These are phyloP conservation scores for Thaumatotibia leucotreta DNA, from an alignment of 1,140 invertebrate species.

Conservation along the genomic window DNA sequence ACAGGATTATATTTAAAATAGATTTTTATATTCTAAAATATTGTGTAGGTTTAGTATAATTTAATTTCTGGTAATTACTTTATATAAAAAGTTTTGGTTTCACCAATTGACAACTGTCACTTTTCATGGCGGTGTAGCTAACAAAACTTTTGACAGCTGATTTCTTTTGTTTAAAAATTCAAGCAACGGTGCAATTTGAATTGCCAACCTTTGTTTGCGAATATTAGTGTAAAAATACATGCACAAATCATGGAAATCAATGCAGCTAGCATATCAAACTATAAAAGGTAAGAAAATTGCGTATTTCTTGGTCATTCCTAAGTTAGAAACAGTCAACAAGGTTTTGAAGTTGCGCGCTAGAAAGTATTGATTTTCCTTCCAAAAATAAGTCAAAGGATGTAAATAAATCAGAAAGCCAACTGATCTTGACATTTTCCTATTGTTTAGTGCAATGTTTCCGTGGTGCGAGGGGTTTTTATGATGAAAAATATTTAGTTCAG, in stretches of 20 bases:
- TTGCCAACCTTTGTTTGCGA: not conserved
- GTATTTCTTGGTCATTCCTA: slow-evolving; percentile 20
- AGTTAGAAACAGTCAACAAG: slow-evolving; percentile 2
- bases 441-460: not conserved
- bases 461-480: not conserved
- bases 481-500: slow-evolving; percentile 19
- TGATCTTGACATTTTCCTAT: slow-evolving; percentile 37
- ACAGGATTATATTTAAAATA: not conserved
- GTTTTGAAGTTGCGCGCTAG: slow-evolving; percentile 67
- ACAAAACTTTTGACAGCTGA: not conserved
- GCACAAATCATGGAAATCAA: slow-evolving; percentile 28
- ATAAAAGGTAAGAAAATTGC: slow-evolving; percentile 38
- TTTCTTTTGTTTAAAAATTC: slow-evolving; percentile 23
- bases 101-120: not conserved
- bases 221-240: not conserved
- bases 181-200: slow-evolving; percentile 16
- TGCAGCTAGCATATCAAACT: slow-evolving; percentile 27
- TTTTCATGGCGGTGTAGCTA: not conserved
- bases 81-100: not conserved
- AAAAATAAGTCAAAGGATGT: slow-evolving; percentile 68
- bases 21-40: no score
- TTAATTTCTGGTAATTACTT: not conserved
- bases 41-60: no score
- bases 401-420: slow-evolving; percentile 67
- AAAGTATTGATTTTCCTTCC: slow-evolving; percentile 69